These are phyloP conservation scores for Etheostoma perlongum DNA, from an alignment of 2,797 vertebrate genomes.

Conservation along the genomic window DNA sequence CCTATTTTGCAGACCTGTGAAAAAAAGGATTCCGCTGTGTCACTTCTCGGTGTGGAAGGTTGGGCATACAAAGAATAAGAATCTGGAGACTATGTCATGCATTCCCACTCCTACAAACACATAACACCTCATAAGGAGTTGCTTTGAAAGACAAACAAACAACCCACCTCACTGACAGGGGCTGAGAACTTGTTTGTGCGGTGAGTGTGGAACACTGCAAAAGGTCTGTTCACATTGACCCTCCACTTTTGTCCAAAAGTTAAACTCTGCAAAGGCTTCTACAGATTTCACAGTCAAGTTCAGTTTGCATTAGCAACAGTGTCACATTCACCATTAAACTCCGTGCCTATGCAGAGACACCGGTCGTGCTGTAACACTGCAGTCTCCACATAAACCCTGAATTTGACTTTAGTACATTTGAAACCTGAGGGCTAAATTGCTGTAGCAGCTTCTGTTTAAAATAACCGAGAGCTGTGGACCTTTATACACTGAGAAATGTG, in stretches of 20 bases:
- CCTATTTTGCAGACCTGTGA: not conserved
- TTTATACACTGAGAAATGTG: slow-evolving; percentile 30
- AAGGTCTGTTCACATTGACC: slow-evolving; percentile 41
- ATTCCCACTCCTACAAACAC: not conserved
- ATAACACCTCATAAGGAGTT: not conserved
- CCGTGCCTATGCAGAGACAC: slow-evolving; percentile 36
- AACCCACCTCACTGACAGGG: not conserved
- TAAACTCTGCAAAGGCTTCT: slow-evolving; percentile 51
- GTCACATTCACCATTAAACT: slow-evolving; percentile 50
- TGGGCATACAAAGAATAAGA: not conserved
- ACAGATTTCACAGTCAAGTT: slow-evolving; percentile 65
- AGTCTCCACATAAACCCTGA: slow-evolving; percentile 25
- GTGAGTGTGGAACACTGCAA: slow-evolving; percentile 7
- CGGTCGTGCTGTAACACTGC: slow-evolving; percentile 23
- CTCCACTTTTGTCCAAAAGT: slow-evolving; percentile 38
- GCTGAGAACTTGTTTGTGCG: not conserved
- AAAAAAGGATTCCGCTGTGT: not conserved
- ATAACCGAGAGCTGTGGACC: slow-evolving; percentile 25
- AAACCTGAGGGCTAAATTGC: slow-evolving; percentile 32
- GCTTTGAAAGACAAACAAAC: not conserved
- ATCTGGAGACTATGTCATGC: not conserved
- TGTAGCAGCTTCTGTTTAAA: slow-evolving; percentile 40
- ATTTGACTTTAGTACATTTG: slow-evolving; percentile 38
- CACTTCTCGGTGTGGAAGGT: not conserved
- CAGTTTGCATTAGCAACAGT: slow-evolving; percentile 61